Conservation (phyloP, 2,888 invertebrate genomes). For the Cyaniris semiargus region DNA sequence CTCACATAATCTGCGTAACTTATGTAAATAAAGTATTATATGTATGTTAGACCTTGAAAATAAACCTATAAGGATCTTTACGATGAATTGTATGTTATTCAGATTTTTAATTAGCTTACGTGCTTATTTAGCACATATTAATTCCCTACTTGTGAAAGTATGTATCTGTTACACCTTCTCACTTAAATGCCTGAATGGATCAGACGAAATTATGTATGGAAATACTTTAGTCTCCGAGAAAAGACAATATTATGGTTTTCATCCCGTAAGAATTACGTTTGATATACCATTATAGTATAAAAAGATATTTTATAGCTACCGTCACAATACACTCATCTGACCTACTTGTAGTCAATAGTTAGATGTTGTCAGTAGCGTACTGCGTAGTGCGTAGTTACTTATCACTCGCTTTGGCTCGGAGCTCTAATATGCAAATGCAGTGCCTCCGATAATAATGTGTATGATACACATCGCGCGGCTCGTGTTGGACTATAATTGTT, state of each 20-base stretch:
- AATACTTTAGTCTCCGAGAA: too few species aligned
- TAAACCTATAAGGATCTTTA: background rate
- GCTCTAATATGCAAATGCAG: constrained; percentile 1
- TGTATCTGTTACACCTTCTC: too few species aligned
- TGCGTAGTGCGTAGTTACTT: background rate
- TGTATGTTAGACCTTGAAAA: background rate
- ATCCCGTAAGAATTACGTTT: too few species aligned
- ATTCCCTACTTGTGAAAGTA: too few species aligned
- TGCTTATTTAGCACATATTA: background rate
- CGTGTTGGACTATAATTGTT: background rate
- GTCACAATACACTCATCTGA: background rate
- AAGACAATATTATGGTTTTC: too few species aligned
- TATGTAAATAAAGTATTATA: background rate
- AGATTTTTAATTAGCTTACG: background rate
- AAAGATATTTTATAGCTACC: too few species aligned
- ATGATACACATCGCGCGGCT: background rate
- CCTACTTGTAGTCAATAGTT: background rate
- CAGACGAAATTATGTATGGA: too few species aligned
- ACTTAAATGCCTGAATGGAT: too few species aligned
- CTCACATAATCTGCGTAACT: constrained; percentile 21
- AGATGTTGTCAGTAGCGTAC: background rate
- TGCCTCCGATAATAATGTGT: background rate
- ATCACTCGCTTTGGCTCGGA: background rate
- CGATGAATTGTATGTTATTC: background rate
- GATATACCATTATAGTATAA: too few species aligned